A percentile compares a stretch with the other conserved stretches of the same genome.
These are phyloP conservation scores for Pristionchus mayeri DNA, from an alignment of 2,888 invertebrate species.

Conservation along the genomic window DNA sequence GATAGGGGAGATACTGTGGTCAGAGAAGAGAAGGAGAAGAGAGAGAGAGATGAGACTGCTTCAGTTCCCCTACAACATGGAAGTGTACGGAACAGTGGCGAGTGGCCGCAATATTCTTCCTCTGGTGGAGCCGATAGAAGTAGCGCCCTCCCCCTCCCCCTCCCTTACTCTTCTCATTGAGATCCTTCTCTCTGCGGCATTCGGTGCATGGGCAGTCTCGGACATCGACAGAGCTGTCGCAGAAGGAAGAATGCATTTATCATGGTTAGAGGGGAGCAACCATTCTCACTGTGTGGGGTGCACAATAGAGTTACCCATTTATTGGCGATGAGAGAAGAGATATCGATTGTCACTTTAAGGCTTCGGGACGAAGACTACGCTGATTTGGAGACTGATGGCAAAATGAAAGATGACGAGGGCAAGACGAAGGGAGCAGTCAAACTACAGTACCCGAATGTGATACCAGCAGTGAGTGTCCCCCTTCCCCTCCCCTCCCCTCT, in stretches of 20 bases:
- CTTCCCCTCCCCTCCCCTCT: neutral
- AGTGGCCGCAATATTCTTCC: neutral
- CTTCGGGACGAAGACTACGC: neutral
- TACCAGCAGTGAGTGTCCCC: neutral
- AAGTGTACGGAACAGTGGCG: conserved; percentile 1
- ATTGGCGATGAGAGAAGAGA: too few species aligned
- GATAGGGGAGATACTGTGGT: conserved; percentile 19
- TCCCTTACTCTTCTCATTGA: neutral
- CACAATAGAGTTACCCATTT: too few species aligned
- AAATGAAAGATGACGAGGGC: neutral
- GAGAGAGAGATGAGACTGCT: neutral
- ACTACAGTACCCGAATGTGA: conserved; percentile 15
- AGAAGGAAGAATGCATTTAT: conserved; percentile 9
- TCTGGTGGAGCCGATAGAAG: neutral
- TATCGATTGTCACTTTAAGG: too few species aligned
- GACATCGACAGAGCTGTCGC: conserved; percentile 10
- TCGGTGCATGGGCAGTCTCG: conserved; percentile 13
- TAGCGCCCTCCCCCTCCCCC: neutral
- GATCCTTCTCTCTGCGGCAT: neutral
- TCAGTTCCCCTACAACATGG: neutral
- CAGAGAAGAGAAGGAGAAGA: neutral
- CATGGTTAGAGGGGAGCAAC: neutral
- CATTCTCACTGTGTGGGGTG: too few species aligned
- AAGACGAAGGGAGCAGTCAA: conserved; percentile 8
- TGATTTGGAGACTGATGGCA: neutral